These are phyloP conservation scores for Hecatera dysodea DNA, from an alignment of 2,888 invertebrate genomes.

Conservation along the genomic window DNA sequence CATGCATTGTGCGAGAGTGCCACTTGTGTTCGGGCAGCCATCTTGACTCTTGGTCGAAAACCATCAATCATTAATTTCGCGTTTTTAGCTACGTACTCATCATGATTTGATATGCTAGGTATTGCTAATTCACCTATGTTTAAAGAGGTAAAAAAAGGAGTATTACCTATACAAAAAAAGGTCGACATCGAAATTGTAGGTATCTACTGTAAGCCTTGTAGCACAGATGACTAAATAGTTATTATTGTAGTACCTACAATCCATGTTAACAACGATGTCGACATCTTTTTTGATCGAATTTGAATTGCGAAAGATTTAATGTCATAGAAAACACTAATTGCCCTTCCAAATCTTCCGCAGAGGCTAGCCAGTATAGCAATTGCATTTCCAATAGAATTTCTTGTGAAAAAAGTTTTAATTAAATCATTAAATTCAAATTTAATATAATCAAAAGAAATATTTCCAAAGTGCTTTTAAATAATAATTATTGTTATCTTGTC, in stretches of 20 bases:
- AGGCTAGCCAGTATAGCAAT: neutral
- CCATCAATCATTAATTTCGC: constrained; percentile 49
- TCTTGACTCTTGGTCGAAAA: constrained; percentile 3
- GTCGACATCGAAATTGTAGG: too few relatives aligned
- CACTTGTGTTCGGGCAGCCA: neutral
- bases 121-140: neutral
- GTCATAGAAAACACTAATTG: neutral
- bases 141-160: too few relatives aligned
- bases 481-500: too few relatives aligned
- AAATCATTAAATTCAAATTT: too few relatives aligned
- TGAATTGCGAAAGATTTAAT: too few relatives aligned
- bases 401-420: too few relatives aligned
- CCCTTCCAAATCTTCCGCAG: neutral
- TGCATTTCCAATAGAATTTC: neutral
- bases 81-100: constrained; percentile 32
- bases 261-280: too few relatives aligned
- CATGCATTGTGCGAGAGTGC: constrained; percentile 52
- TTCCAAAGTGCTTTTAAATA: neutral
- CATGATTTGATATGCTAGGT: neutral
- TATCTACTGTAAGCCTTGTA: too few relatives aligned
- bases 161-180: too few relatives aligned
- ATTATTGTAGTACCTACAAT: too few relatives aligned
- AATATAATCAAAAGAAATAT: neutral
- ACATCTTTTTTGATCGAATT: too few relatives aligned
- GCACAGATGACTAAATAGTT: too few relatives aligned